Conservation (phyloP, 2,888 invertebrate species). For the Hymenopus coronatus region DNA sequence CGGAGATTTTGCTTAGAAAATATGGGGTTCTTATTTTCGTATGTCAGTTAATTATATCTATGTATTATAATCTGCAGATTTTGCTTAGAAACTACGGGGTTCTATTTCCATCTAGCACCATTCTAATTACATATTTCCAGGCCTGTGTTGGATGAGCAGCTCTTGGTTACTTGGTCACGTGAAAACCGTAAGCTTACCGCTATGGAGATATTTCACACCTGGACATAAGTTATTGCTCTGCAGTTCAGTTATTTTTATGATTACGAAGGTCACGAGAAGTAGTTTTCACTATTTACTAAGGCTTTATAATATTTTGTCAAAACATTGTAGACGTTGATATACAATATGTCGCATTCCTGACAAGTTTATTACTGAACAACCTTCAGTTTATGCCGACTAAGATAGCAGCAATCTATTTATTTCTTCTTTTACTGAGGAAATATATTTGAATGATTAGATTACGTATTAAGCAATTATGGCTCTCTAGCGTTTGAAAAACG, state of each 20-base stretch:
- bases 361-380: not conserved
- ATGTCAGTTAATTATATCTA: too few species aligned
- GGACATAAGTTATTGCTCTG: not conserved
- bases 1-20: too few species aligned
- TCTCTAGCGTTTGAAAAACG: too few species aligned
- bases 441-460: not conserved
- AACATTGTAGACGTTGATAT: not conserved
- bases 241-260: not conserved
- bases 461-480: not conserved
- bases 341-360: not conserved
- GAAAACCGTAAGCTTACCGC: not conserved
- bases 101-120: too few species aligned
- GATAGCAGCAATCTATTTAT: not conserved
- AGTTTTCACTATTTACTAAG: not conserved
- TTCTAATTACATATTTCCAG: too few species aligned
- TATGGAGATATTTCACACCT: not conserved
- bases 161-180: not conserved
- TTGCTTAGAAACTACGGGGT: too few species aligned
- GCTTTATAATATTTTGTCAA: not conserved
- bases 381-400: not conserved
- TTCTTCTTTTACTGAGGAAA: not conserved
- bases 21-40: too few species aligned
- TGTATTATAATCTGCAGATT: too few species aligned
- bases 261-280: not conserved
- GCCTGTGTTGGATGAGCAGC: too few species aligned